Conservation (phyloP, 2,888 invertebrate genomes). For the Synanthedon myopaeformis region DNA sequence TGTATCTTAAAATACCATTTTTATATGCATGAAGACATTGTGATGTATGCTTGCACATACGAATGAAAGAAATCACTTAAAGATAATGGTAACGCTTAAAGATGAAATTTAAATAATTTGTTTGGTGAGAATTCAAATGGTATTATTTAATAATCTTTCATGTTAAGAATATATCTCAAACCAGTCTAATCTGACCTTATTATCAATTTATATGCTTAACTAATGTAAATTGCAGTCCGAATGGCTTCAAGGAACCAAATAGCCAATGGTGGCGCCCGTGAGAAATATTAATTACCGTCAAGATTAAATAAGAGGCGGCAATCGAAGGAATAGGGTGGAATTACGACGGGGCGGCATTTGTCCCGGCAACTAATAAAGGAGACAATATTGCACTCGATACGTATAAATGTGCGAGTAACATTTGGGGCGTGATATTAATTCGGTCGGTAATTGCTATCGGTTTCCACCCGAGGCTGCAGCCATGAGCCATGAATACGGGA, state of each 20-base stretch:
- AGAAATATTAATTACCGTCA: constrained; percentile 57
- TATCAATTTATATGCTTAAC: not conserved
- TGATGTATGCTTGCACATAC: too few species aligned
- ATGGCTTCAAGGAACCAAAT: constrained; percentile 21
- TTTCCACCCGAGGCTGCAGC: constrained; percentile 61
- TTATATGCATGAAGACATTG: too few species aligned
- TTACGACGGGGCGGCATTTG: constrained; percentile 59
- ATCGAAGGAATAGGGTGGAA: constrained; percentile 54
- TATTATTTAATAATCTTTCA: not conserved
- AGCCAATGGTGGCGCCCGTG: constrained; percentile 14
- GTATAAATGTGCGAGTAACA: constrained; percentile 66
- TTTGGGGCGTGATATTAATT: constrained; percentile 70
- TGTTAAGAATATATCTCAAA: not conserved
- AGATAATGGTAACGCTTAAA: too few species aligned
- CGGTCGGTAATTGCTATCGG: constrained; percentile 69
- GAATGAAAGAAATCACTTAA: too few species aligned
- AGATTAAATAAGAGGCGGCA: constrained; percentile 60
- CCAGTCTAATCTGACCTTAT: not conserved
- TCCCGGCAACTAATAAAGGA: constrained; percentile 67
- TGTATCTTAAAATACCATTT: too few species aligned
- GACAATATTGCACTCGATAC: constrained; percentile 71
- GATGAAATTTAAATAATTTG: too few species aligned
- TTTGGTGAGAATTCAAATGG: too few species aligned
- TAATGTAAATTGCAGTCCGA: constrained; percentile 9
- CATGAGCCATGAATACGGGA: constrained; percentile 68